Evolutionary conservation across 2,888 invertebrate species (phyloP).

Genomic region (Cyaniris semiargus): DNA sequence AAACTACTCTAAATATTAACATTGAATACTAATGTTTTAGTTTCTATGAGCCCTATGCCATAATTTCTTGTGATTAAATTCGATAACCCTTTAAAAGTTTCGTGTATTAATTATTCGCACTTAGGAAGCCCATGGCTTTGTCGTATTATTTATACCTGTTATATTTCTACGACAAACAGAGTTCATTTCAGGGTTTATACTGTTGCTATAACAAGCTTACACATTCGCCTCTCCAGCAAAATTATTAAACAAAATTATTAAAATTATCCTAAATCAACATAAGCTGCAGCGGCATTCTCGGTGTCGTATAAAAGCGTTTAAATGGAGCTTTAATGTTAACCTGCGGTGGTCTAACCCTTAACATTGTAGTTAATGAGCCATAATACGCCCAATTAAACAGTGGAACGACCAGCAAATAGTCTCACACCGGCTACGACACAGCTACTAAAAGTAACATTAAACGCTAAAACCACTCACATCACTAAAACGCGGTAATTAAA

Average conservation of each 20-base stretch:
- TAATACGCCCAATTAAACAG: constrained; percentile 72
- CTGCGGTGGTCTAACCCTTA: constrained; percentile 65
- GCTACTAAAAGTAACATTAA: constrained; percentile 32
- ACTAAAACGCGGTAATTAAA: constrained; percentile 44
- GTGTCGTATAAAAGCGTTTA: constrained; percentile 47
- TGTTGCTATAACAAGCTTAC: background rate
- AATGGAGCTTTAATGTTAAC: constrained; percentile 62
- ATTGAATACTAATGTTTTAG: constrained; percentile 4
- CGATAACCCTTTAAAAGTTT: background rate
- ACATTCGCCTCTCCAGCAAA: background rate
- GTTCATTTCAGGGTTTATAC: background rate
- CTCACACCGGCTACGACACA: constrained; percentile 45
- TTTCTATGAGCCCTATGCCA: background rate
- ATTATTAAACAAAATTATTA: background rate
- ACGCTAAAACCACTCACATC: constrained; percentile 36
- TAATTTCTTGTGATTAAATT: background rate
- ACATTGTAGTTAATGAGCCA: constrained; percentile 78
- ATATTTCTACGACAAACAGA: background rate
- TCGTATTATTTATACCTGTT: background rate
- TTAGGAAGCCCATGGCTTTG: too few species aligned
- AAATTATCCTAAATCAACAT: background rate
- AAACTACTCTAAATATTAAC: constrained; percentile 11
- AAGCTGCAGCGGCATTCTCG: background rate
- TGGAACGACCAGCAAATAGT: constrained; percentile 52
- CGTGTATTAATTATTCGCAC: background rate